Evolutionary conservation across 1,140 invertebrate species (phyloP), one percentile per base, ranked within the genome.

Genomic region (Pogonomyrmex californicus): DNA sequence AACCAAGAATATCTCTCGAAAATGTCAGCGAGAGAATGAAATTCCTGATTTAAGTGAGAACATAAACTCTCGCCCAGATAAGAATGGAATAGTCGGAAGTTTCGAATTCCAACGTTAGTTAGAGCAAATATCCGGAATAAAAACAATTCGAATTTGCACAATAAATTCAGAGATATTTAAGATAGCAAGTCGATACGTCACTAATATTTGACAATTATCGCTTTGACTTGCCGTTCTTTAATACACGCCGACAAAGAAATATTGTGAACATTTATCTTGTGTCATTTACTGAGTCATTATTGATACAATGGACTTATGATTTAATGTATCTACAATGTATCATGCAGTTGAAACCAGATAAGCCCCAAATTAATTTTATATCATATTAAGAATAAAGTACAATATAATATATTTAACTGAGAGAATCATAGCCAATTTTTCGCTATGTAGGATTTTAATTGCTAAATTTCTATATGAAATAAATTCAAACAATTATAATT

Each of bases 191-290:
- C 47, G 58, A 77, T 44, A 76, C 9, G 17, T 36, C 3, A 30
- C 12, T 76, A 85, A 85, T 85, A 77, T 63, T 85, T 85, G 10
- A 65, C 33, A 12, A 63, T 77, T 17, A 54, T 77, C 33, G 73
- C 77, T 77, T 85, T 7, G n/a, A 51, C 33, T n/a, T 1, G 10
- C 36, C n/a, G 33, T 47, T 77, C 23, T 49, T 30, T 65, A 6
- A 17, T 17, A 47, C 0, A 38, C 12, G n/a, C 17, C n/a, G 10
- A n/a, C 81, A 30, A 56, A 81, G 23, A 10, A 44, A 77, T 65
- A 7, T 63, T 58, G 14, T 30, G 41, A 62, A 63, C 77, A 62
- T 85, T 85, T 62, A 77, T 14, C 62, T 85, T 77, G 47, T 33
- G 71, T 77, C 82, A 85, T 49, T 71, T 60, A 60, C 66, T 60